phyloP scores from a whole-genome alignment of 2,113 vertebrate species.

The Chionomys nivalis region DNA sequence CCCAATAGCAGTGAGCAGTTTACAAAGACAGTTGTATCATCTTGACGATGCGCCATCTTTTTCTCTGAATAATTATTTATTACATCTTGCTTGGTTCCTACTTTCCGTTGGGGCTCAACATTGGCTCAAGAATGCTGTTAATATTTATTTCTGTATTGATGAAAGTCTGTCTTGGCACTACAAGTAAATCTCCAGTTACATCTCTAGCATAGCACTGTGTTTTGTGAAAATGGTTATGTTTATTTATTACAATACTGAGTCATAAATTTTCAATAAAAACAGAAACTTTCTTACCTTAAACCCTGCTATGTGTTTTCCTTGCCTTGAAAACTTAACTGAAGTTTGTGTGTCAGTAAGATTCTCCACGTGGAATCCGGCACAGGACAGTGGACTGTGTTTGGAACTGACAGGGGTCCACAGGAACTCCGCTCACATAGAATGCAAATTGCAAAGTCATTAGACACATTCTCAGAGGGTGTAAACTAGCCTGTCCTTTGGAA shows the following conservation, averaged over 20 bases:
- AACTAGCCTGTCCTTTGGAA: conserved; percentile 55
- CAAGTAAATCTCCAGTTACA: conserved; percentile 84
- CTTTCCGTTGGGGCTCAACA: conserved; percentile 83
- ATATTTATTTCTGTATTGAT: conserved; percentile 93
- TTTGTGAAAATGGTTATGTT: conserved; percentile 90
- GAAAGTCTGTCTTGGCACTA: conserved; percentile 84
- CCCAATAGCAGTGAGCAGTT: conserved; percentile 79
- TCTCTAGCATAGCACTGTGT: conserved; percentile 85
- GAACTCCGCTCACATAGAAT: conserved; percentile 64
- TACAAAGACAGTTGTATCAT: conserved; percentile 83
- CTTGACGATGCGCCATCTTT: conserved; percentile 76
- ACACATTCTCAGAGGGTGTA: conserved; percentile 58
- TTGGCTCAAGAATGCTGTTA: conserved; percentile 88
- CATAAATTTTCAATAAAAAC: conserved; percentile 97
- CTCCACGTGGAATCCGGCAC: conserved; percentile 27
- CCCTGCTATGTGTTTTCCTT: conserved; percentile 66
- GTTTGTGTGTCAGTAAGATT: conserved; percentile 63
- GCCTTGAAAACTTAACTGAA: conserved; percentile 58
- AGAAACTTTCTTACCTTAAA: conserved; percentile 93
- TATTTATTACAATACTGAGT: conserved; percentile 97
- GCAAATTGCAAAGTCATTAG: conserved; percentile 66
- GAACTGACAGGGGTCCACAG: conserved; percentile 56
- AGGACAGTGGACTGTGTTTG: conserved; percentile 36
- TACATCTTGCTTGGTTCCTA: conserved; percentile 83
- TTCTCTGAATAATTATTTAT: conserved; percentile 92